Base-by-base conservation (phyloP, 2,797 vertebrate genomes). In the Catamblyrhynchus diadema region DNA sequence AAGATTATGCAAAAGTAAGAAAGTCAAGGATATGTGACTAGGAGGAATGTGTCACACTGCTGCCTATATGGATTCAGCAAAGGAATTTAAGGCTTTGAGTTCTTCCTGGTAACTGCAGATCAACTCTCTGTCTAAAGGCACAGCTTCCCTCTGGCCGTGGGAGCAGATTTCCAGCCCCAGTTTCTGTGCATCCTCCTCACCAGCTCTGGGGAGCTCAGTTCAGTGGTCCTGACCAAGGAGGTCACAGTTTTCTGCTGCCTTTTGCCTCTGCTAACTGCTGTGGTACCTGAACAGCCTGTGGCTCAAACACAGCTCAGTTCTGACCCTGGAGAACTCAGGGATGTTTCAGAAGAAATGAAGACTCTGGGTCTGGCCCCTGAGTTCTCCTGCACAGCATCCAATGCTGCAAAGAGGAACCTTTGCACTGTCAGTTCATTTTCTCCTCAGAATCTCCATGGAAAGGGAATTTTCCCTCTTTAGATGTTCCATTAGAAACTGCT, bases 401-500 rank as follows among this genome's bases (percentile, higher is more conserved):
- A 30, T 0, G 1, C 24, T 79, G 60, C 42, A 42, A 39, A 65
- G 37, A 80, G 74, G 17, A 80, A 44, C 12, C 37, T 75, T 59
- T 57, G 51, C 62, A 16, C 78, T 48, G 8, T 18, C 60, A 56
- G 60, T 57, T 82, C 50, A 32, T 1, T 1, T 81, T 65, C 64
- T 80, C 59, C 59, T 62, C 78, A 88, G 71, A 87, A 90, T 69
- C 72, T 57, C 57, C 59, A 24, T 27, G 54, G 69, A 54, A 90
- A 92, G 54, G 61, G 57, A 64, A 53, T 59, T 87, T 89, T 86
- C 71, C 48, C 53, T 70, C 60, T 85, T 78, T 65, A 82, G 90
- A 60, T 87, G 57, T 86, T 90, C 67, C 75, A 61, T 82, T 91
- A 91, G 48, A 71, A 95, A 64, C 64, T 95, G 90, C 94, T 95